phyloP scores from a whole-genome alignment of 2,797 vertebrate species.

The Xerus rutilus region DNA sequence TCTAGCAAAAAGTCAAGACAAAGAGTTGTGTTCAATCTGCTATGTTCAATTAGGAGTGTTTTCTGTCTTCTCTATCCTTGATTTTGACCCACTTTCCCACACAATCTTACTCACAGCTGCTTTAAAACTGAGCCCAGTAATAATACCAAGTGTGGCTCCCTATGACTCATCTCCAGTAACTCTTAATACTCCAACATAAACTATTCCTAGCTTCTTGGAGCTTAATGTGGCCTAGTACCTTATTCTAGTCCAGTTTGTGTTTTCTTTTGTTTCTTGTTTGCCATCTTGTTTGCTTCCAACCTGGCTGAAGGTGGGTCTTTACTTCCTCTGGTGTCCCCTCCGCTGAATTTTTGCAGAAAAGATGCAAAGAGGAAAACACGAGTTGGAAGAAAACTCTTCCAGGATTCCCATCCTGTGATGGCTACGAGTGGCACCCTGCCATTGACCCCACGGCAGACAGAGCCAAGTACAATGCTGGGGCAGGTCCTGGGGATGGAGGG shows the following conservation, averaged over 20 bases:
- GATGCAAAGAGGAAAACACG: not conserved
- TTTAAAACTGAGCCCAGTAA: not conserved
- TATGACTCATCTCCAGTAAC: not conserved
- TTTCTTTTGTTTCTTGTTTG: not conserved
- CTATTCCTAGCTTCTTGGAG: not conserved
- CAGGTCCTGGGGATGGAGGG: not conserved
- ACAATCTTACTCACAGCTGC: slow-evolving; percentile 12
- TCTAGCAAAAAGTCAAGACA: slow-evolving; percentile 17
- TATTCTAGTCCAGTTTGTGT: not conserved
- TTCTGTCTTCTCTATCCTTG: slow-evolving; percentile 37
- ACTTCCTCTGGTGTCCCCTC: not conserved
- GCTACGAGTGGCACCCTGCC: not conserved
- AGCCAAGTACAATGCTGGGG: not conserved
- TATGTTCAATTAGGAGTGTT: not conserved
- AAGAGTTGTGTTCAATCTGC: slow-evolving; percentile 22
- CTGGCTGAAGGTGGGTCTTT: not conserved
- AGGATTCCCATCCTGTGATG: not conserved
- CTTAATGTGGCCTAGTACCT: not conserved
- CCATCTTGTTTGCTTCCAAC: not conserved
- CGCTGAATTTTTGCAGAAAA: not conserved
- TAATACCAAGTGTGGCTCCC: not conserved
- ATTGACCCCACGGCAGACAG: not conserved
- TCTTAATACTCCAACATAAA: not conserved
- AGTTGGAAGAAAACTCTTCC: not conserved
- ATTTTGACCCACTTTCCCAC: slow-evolving; percentile 36